Base-by-base conservation (phyloP, 2,888 invertebrate genomes). In the Ypsolopha scabrella region DNA sequence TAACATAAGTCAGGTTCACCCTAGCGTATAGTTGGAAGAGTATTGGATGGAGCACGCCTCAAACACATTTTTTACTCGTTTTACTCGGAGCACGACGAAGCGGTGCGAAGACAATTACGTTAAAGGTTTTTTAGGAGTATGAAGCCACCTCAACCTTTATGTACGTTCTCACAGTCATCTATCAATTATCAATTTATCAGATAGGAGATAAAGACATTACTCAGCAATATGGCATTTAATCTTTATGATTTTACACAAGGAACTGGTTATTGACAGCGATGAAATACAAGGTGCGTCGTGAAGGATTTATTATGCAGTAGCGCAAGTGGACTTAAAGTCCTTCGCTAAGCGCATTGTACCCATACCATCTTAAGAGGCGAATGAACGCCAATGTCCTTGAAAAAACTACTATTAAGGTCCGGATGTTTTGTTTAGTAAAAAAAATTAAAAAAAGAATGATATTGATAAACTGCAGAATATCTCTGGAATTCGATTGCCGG, bases 241-340 rank as follows among this genome's bases (percentile, higher is more conserved):
- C 9, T 37, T 35, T 47, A 36, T 37, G 7, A 37, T 47, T 13
- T 47, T 9, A 11, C 36, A 36, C n/a, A n/a, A 6, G 11, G 8
- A 45, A 45, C 45, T 9, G 6, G 45, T 45, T 70, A 69, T 65
- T 65, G 61, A 61, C 59, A 60, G 55, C 60, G 58, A 68, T 73
- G 71, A 70, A 70, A 63, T 58, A 60, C 51, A 53, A 51, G 60
- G 56, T 60, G 61, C 63, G 62, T 57, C 58, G 58, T 58, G 59
- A 57, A 55, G 65, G 68, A 73, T 72, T 72, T 72, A 70, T 69
- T 64, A 65, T 68, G 65, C 62, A 66, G 63, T 62, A 65, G 63
- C 62, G 61, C 60, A 60, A 65, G 64, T 62, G n/a, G 43, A 60
- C 57, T 52, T 60, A 53, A 52, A 55, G 51, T 63, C 70, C 70